A percentile compares a stretch with the other conserved stretches of the same genome.
Conservation (phyloP, 2,888 invertebrate genomes). For the Adelognathus sp. region DNA sequence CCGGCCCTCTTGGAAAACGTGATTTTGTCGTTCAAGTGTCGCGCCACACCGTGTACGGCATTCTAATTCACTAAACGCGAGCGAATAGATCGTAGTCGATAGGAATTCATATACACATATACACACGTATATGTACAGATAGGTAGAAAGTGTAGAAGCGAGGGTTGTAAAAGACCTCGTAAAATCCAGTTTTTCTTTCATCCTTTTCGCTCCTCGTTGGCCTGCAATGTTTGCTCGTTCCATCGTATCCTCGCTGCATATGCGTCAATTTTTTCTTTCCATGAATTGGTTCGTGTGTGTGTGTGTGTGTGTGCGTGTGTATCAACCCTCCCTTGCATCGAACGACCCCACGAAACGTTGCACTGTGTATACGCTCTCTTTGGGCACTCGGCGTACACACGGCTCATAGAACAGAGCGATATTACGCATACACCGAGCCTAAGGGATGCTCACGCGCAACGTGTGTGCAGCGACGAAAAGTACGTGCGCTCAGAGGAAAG, state of each 20-base stretch:
- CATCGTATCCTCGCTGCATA: not conserved
- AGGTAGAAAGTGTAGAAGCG: not conserved
- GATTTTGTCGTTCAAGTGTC: conserved; percentile 38
- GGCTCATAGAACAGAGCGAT: conserved; percentile 32
- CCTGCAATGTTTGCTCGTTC: not conserved
- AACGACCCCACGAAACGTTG: conserved; percentile 51
- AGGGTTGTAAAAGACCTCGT: conserved; percentile 16
- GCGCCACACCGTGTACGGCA: conserved; percentile 28
- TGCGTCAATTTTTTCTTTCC: not conserved
- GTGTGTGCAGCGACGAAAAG: conserved; percentile 50
- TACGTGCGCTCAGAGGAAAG: conserved; percentile 66
- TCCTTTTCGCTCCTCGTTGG: not conserved
- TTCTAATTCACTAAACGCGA: conserved; percentile 43
- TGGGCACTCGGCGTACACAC: conserved; percentile 5
- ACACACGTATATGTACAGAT: not conserved
- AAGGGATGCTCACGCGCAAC: conserved; percentile 54
- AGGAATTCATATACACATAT: conserved; percentile 37
- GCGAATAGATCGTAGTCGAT: conserved; percentile 54
- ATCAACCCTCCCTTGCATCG: conserved; percentile 58
- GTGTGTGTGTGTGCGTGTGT: conserved; percentile 27
- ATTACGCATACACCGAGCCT: conserved; percentile 30
- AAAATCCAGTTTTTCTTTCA: conserved; percentile 51
- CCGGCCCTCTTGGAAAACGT: conserved; percentile 6
- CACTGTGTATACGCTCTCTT: conserved; percentile 49
- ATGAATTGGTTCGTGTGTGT: not conserved